These are phyloP conservation scores for Dermatemys mawii DNA, from an alignment of 2,113 vertebrate species.

Conservation along the genomic window DNA sequence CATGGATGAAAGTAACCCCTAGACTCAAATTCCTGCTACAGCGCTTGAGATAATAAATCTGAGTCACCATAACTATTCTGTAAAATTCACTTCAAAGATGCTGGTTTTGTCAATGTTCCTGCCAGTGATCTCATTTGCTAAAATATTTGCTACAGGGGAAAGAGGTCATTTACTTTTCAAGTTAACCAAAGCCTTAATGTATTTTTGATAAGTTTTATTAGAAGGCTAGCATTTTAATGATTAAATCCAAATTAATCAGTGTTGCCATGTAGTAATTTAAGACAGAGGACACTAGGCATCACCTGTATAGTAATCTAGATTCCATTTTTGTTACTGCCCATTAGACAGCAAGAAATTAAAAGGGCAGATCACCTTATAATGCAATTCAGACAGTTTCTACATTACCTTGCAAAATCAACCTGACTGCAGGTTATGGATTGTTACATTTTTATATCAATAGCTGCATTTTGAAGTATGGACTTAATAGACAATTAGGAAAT, in stretches of 20 bases:
- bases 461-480: background rate
- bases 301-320: background rate
- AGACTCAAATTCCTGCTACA: background rate
- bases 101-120: background rate
- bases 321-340: background rate
- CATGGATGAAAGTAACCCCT: background rate
- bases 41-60: background rate
- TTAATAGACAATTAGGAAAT: background rate
- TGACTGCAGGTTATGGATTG: background rate
- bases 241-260: background rate
- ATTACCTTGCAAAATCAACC: background rate
- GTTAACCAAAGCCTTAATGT: background rate
- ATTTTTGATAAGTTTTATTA: background rate
- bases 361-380: background rate
- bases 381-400: background rate
- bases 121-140: background rate
- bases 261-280: background rate
- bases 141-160: background rate
- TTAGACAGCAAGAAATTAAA: background rate
- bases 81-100: conserved; percentile 14
- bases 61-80: background rate
- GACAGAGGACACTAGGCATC: background rate
- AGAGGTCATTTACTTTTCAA: background rate
- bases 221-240: background rate
- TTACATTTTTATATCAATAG: background rate